Evolutionary conservation across 2,113 vertebrate species (phyloP), one percentile per base, ranked within the genome.

Genomic region (Mesoclemmys tuberculata): DNA sequence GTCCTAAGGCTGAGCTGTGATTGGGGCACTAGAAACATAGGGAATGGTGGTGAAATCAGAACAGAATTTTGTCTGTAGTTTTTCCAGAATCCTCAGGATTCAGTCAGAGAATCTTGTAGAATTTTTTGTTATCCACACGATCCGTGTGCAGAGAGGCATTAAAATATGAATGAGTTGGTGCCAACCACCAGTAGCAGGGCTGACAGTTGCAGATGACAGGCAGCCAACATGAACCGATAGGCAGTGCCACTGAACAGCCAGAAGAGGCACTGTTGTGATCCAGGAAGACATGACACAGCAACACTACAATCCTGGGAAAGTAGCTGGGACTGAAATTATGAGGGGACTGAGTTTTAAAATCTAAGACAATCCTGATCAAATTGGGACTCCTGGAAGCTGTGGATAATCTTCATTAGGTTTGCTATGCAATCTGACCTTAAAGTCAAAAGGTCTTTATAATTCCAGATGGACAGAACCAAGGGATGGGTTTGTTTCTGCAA

Each of bases 41-140:
- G n/a, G 16, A 38, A 44, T 31, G 56, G 56, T 10, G 7, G 82
- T 90, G 82, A 90, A 89, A 90, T 91, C 64, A 0, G 78, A 41
- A 22, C 68, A 95, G 90, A 56, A 83, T 85, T 92, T 78, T 48
- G 64, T 56, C 52, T 38, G n/a, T 38, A 48, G 8, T 58, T 89
- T 92, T 83, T 68, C 49, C 78, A 90, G 85, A 86, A 89, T 29
- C 77, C 87, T 22, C 44, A 51, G n/a, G 58, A 89, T 91, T 94
- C 93, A 82, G 96, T 95, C 96, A 95, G 44, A 97, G 93, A 12
- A n/a, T 92, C 93, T 86, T 89, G 24, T 13, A 64, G 56, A 1
- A 16, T 93, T 46, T 41, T 38, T 44, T 44, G 41, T 44, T 75
- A 46, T 77, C 24, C 44, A 14, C 44, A 46, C 44, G 13, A 77